Conservation (phyloP, 2,888 invertebrate species). For the Standfussiana lucernea region DNA sequence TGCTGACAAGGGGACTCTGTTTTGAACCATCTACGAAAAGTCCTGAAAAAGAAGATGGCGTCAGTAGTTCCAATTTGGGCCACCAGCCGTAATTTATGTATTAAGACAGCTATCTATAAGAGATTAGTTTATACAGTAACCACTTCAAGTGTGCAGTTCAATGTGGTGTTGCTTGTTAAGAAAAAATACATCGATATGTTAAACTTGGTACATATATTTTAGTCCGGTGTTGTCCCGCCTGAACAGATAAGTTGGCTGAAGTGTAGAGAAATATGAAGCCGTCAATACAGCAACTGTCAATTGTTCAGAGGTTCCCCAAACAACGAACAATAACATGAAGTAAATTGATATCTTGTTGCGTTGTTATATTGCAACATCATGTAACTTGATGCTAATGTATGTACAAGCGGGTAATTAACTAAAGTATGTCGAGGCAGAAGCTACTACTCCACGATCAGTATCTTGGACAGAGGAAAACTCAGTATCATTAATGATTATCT, state of each 20-base stretch:
- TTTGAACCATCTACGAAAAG: not conserved
- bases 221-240: too few relatives aligned
- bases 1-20: not conserved
- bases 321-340: constrained; percentile 46
- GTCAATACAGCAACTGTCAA: not conserved
- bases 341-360: constrained; percentile 57
- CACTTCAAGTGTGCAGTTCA: too few relatives aligned
- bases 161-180: too few relatives aligned
- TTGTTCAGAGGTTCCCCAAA: constrained; percentile 34
- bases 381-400: constrained; percentile 68
- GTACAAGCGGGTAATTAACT: constrained; percentile 65
- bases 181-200: too few relatives aligned
- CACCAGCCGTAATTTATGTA: not conserved
- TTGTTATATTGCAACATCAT: constrained; percentile 58
- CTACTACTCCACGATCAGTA: constrained; percentile 61
- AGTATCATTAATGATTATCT: constrained; percentile 55
- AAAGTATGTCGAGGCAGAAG: constrained; percentile 75
- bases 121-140: not conserved
- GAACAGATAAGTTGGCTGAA: too few relatives aligned
- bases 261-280: not conserved
- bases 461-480: constrained; percentile 59
- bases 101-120: not conserved
- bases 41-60: not conserved
- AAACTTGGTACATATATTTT: too few relatives aligned
- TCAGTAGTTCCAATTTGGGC: not conserved